These are phyloP conservation scores for Clarias batrachus DNA, from an alignment of 2,113 vertebrate genomes.

Conservation along the genomic window DNA sequence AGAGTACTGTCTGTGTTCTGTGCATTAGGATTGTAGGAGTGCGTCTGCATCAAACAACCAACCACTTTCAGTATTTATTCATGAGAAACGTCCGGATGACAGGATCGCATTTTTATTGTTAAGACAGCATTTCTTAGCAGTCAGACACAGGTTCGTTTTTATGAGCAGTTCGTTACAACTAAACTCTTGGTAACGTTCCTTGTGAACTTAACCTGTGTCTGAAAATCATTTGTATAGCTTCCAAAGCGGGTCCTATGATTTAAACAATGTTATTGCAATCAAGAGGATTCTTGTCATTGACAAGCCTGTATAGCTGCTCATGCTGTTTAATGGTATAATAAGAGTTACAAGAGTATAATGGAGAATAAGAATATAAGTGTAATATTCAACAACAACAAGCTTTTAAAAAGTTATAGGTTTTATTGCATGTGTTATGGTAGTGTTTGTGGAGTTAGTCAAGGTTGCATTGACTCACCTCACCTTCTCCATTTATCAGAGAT, in stretches of 20 bases:
- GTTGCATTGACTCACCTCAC: not conserved
- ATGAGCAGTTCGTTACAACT: no score
- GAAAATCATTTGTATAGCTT: not conserved
- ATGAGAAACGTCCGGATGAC: not conserved
- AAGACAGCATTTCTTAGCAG: no score
- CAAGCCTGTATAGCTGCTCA: not conserved
- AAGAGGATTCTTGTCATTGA: not conserved
- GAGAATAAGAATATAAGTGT: not conserved
- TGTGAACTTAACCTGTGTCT: not conserved
- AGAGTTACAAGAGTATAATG: not conserved
- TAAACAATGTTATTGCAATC: not conserved
- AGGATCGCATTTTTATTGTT: no score
- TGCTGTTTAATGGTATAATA: not conserved
- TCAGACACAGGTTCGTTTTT: no score
- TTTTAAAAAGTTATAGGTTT: not conserved
- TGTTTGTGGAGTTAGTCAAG: not conserved
- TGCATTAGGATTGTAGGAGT: not conserved
- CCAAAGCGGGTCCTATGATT: not conserved
- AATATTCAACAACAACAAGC: not conserved
- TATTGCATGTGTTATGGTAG: not conserved
- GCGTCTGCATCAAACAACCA: not conserved
- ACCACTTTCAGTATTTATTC: not conserved
- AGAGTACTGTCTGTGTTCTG: not conserved
- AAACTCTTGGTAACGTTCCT: not conserved
- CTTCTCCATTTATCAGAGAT: not conserved